Base-by-base conservation (phyloP, 2,113 vertebrate genomes). In the Menura novaehollandiae region DNA sequence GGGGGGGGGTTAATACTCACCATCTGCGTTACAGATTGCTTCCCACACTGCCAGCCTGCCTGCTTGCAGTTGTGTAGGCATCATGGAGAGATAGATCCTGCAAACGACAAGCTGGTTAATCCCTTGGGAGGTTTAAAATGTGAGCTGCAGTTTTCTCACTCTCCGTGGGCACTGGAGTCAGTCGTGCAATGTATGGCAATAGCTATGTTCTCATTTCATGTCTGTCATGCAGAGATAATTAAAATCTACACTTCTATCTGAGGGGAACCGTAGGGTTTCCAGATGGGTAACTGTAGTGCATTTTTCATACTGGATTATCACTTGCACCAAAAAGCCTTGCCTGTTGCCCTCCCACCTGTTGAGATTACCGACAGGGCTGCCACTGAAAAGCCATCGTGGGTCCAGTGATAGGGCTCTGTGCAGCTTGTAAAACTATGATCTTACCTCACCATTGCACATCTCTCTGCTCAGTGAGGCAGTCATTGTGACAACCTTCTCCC, bases 21-120 rank as follows among this genome's bases (percentile, higher is more conserved):
- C 96, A 96, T 94, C 95, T 97, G 96, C 1, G 23, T 56, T 72
- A 35, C 92, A 89, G 80, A 81, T 46, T 62, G 88, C 95, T 95
- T 96, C 96, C 96, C 96, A 96, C 96, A 93, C 96, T 92, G 81
- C 0, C 9, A 74, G 92, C 88, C 81, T 43, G 93, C 93, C 49
- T 85, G 74, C 9, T 51, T 92, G 58, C 89, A 93, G 78, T 73
- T 69, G 44, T 84, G 83, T 39, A 81, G 90, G 95, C 93, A 94
- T 52, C 22, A 1, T 0, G 13, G 87, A 43, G 91, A 82, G 89
- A 81, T 30, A 52, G 22, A 88, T 60, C 88, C 90, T n/a, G 49
- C 81, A 63, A 85, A 77, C 5, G 10, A 59, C 84, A 76, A 44
- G 89, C 86, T 56, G 53, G 89, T 59, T 64, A 30, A 87, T 75